phyloP scores from a whole-genome alignment of 1,140 invertebrate genomes.

The Battus philenor region DNA sequence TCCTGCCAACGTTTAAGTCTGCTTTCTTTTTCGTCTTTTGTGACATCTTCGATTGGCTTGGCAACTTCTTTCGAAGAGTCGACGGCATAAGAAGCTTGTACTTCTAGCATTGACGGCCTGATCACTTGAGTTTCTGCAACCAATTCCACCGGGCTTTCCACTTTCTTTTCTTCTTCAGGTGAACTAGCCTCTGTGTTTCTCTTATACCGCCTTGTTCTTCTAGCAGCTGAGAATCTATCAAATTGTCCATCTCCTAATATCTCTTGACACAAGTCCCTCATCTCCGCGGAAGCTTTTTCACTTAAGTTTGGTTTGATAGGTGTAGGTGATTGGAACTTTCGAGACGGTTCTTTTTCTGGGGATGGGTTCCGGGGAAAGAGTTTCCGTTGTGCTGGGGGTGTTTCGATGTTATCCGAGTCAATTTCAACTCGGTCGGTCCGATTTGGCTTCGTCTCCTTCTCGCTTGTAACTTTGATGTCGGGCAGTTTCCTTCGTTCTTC shows the following conservation, averaged over 20 bases:
- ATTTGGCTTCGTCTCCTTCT: slow-evolving; percentile 62
- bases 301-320: slow-evolving; percentile 36
- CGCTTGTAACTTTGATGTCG: slow-evolving; percentile 53
- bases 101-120: slow-evolving; percentile 68
- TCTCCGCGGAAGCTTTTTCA: slow-evolving; percentile 60
- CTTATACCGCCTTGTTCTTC: slow-evolving; percentile 89
- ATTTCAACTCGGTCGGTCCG: slow-evolving; percentile 85
- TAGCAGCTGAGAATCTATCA: slow-evolving; percentile 87
- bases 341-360: slow-evolving; percentile 78
- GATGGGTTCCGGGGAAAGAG: slow-evolving; percentile 81
- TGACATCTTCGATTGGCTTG: slow-evolving; percentile 44
- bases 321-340: slow-evolving; percentile 62
- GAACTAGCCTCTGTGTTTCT: slow-evolving; percentile 80
- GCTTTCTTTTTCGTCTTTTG: slow-evolving; percentile 78
- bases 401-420: slow-evolving; percentile 94
- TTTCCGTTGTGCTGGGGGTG: slow-evolving; percentile 86
- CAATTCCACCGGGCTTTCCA: slow-evolving; percentile 64
- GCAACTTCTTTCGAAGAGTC: slow-evolving; percentile 46
- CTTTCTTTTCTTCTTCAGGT: slow-evolving; percentile 77
- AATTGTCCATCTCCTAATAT: slow-evolving; percentile 86
- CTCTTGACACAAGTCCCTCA: slow-evolving; percentile 70
- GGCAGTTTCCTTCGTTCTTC: slow-evolving; percentile 75
- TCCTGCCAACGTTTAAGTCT: slow-evolving; percentile 81
- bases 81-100: slow-evolving; percentile 67
- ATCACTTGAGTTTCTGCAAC: slow-evolving; percentile 75